phyloP scores from a whole-genome alignment of 37 sponge, comb jelly and placozoan genomes.

The Petrosia ficiformis region DNA sequence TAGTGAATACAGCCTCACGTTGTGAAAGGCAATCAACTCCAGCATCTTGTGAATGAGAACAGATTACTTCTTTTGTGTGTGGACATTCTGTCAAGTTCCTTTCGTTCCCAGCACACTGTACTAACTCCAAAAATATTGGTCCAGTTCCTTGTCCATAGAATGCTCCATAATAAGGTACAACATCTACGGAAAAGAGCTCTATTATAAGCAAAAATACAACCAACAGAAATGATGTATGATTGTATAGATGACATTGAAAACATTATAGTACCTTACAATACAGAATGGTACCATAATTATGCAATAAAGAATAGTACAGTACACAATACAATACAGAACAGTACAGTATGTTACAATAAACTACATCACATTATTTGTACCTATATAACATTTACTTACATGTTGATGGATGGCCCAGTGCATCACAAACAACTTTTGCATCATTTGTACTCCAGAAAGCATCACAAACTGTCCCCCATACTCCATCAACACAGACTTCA shows the following conservation, averaged over 20 bases:
- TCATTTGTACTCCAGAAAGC: slow-evolving; percentile 12
- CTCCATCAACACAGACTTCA: slow-evolving; percentile 20
- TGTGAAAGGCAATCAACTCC: neutral
- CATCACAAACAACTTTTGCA: slow-evolving; percentile 37
- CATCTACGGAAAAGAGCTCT: neutral
- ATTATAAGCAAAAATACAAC: too few relatives aligned
- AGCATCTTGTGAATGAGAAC: slow-evolving; percentile 14
- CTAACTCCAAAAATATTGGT: neutral
- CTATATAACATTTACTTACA: too few relatives aligned
- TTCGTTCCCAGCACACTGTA: slow-evolving; percentile 4
- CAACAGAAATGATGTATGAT: too few relatives aligned
- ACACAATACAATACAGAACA: too few relatives aligned
- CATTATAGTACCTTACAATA: neutral
- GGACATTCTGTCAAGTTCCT: neutral
- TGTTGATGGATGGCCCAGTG: slow-evolving; percentile 8
- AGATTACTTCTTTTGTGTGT: neutral
- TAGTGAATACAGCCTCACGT: neutral
- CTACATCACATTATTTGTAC: too few relatives aligned
- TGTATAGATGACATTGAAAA: too few relatives aligned
- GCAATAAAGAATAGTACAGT: neutral
- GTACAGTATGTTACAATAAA: neutral
- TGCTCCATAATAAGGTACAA: neutral
- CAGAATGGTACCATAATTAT: neutral
- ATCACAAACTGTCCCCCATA: slow-evolving; percentile 47
- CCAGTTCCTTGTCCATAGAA: slow-evolving; percentile 2